phyloP scores from a whole-genome alignment of 2,797 vertebrate genomes.

The Xenentodon cancila region DNA sequence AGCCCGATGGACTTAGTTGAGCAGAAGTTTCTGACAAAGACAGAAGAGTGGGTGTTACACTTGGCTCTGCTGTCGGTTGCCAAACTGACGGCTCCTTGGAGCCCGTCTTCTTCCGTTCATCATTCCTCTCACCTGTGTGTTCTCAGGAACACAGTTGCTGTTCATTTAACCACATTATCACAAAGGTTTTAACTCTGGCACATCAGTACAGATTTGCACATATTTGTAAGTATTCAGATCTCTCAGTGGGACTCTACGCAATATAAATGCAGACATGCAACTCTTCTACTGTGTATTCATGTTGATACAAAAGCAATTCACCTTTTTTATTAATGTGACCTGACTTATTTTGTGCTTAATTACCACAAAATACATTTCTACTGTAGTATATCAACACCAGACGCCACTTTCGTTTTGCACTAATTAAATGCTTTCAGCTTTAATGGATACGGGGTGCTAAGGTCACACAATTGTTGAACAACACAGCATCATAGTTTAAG shows the following conservation, averaged over 20 bases:
- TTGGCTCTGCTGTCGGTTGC: constrained; percentile 25
- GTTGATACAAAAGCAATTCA: background rate
- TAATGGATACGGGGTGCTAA: constrained; percentile 38
- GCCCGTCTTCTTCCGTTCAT: constrained; percentile 40
- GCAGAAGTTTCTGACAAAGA: constrained; percentile 72
- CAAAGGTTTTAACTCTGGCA: constrained; percentile 32
- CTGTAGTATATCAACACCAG: background rate
- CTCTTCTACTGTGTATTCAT: background rate
- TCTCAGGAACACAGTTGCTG: constrained; percentile 11
- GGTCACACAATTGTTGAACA: constrained; percentile 30
- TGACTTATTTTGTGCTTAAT: constrained; percentile 6
- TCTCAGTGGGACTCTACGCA: background rate
- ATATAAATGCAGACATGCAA: constrained; percentile 15
- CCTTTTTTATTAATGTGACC: background rate
- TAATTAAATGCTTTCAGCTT: constrained; percentile 35
- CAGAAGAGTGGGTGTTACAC: constrained; percentile 43
- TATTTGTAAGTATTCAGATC: constrained; percentile 29
- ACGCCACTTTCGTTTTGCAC: constrained; percentile 18
- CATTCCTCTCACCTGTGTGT: constrained; percentile 16
- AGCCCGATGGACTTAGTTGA: constrained; percentile 60
- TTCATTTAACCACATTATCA: constrained; percentile 39
- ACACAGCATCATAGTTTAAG: constrained; percentile 16
- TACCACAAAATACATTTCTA: background rate
- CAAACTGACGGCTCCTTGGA: constrained; percentile 50
- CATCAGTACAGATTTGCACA: constrained; percentile 32